Conservation (phyloP, 2,797 vertebrate species). For the Chromobotia macracanthus region DNA sequence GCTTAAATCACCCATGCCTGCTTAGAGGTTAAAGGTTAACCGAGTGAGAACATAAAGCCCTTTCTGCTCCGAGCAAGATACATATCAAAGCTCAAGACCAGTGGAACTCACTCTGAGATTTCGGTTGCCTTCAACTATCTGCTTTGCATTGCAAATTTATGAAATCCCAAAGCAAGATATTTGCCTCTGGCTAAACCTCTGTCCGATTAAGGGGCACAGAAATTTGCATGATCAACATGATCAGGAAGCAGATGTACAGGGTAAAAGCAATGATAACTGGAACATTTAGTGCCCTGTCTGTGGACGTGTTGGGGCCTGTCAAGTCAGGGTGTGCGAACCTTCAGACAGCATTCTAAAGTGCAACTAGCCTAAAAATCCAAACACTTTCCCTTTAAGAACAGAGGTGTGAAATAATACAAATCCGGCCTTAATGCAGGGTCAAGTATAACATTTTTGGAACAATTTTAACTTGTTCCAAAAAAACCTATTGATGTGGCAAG, state of each 20-base stretch:
- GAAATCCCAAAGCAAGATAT: constrained; percentile 46
- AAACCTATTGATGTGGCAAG: neutral
- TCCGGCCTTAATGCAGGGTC: neutral
- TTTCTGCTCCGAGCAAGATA: constrained; percentile 43
- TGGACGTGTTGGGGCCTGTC: constrained; percentile 42
- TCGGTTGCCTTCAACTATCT: constrained; percentile 50
- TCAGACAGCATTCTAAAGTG: constrained; percentile 16
- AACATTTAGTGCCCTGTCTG: constrained; percentile 9
- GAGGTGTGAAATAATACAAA: neutral
- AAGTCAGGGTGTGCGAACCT: constrained; percentile 23
- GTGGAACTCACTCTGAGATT: constrained; percentile 56
- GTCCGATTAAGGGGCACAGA: neutral
- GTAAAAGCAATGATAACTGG: constrained; percentile 56
- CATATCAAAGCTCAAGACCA: constrained; percentile 61
- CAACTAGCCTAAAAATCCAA: constrained; percentile 3
- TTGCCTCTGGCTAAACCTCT: constrained; percentile 56
- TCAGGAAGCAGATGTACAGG: constrained; percentile 23
- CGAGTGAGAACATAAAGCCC: constrained; percentile 42
- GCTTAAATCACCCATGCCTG: constrained; percentile 55
- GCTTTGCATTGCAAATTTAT: constrained; percentile 69
- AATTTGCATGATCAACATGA: constrained; percentile 53
- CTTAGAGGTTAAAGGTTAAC: constrained; percentile 60
- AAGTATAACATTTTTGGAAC: constrained; percentile 57
- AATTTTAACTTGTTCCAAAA: neutral
- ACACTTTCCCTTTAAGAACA: neutral